Percentiles rank a stretch among this genome's conserved stretches.
Conservation (phyloP, 2,888 invertebrate genomes). For the Cyaniris semiargus region DNA sequence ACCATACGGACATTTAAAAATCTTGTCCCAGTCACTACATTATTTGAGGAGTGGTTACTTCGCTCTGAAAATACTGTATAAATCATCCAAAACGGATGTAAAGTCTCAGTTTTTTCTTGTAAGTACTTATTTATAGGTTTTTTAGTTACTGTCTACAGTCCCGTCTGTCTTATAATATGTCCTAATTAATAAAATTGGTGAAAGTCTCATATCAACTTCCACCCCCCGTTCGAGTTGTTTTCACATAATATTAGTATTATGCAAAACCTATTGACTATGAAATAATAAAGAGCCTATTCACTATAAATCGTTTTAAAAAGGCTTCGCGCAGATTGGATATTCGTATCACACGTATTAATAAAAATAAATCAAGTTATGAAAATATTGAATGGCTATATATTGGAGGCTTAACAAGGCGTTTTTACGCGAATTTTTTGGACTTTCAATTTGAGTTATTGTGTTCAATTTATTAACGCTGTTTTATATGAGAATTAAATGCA, state of each 20-base stretch:
- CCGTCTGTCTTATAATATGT: too few relatives aligned
- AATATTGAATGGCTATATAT: constrained; percentile 37
- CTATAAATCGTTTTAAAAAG: constrained; percentile 33
- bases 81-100: too few relatives aligned
- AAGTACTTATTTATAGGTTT: too few relatives aligned
- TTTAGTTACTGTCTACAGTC: too few relatives aligned
- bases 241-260: too few relatives aligned
- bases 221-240: neutral
- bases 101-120: too few relatives aligned
- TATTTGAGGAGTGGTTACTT: too few relatives aligned
- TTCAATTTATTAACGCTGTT: constrained; percentile 30
- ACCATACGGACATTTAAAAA: too few relatives aligned
- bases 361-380: constrained; percentile 38
- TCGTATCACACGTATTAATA: constrained; percentile 36
- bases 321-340: constrained; percentile 33
- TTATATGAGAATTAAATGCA: constrained; percentile 18
- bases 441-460: constrained; percentile 30
- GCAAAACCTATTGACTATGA: neutral
- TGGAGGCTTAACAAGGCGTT: constrained; percentile 35
- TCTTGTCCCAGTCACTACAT: too few relatives aligned
- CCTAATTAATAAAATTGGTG: too few relatives aligned
- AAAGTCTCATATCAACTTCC: too few relatives aligned
- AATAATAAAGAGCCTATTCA: constrained; percentile 19
- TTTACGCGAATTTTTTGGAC: constrained; percentile 33
- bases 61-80: too few relatives aligned